A percentile compares a stretch with the other conserved stretches of the same genome.
phyloP scores from a whole-genome alignment of 2,797 vertebrate species.

The Acrossocheilus wenchowensis region DNA sequence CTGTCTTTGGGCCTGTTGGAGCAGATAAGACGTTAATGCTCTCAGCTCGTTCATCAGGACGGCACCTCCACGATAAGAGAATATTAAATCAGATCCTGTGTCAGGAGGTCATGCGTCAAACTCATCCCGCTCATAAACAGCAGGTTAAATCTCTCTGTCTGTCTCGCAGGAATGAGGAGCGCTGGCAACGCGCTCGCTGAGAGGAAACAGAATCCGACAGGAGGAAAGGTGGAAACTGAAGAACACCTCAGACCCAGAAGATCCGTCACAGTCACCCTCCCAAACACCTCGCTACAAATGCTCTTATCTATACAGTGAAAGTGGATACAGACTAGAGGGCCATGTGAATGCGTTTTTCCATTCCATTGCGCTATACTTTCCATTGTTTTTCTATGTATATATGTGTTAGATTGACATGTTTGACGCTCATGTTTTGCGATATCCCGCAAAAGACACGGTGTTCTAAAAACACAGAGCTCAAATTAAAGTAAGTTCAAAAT shows the following conservation, averaged over 20 bases:
- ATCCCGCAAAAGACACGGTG: not conserved
- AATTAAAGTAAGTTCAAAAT: not conserved
- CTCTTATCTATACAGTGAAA: not conserved
- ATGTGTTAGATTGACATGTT: not conserved
- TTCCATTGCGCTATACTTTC: not conserved
- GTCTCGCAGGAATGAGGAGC: conserved; percentile 52
- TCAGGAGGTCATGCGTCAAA: conserved; percentile 42
- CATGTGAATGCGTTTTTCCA: not conserved
- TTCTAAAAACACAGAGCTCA: not conserved
- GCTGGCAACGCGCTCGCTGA: conserved; percentile 32
- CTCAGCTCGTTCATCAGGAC: conserved; percentile 58
- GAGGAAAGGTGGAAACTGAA: conserved; percentile 30
- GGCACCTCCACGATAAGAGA: conserved; percentile 63
- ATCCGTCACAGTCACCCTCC: conserved; percentile 7
- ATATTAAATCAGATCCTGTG: conserved; percentile 58
- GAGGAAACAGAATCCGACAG: conserved; percentile 20
- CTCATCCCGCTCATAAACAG: conserved; percentile 52
- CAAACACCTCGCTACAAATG: not conserved
- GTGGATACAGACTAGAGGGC: too few species aligned
- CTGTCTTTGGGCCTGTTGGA: conserved; percentile 67
- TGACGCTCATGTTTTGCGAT: not conserved
- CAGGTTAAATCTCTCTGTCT: conserved; percentile 32
- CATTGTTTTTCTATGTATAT: not conserved
- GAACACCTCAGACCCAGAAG: not conserved
- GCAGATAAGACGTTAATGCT: conserved; percentile 70